Base-by-base conservation (phyloP, 1,140 invertebrate species). In the Drosophila tristis region DNA sequence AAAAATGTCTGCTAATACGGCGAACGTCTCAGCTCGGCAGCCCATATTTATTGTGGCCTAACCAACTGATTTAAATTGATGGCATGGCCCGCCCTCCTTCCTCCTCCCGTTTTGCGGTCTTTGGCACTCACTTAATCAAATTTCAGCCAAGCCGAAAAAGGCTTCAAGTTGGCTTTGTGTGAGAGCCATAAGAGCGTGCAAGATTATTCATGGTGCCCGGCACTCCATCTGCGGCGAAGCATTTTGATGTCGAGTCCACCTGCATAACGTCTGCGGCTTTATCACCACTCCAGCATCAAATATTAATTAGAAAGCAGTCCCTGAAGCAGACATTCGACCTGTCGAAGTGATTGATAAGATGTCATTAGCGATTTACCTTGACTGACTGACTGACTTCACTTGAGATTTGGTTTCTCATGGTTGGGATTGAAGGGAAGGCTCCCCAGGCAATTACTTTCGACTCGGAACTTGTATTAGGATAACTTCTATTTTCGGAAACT, bases 51-150 rank as follows among this genome's bases (percentile, higher is more conserved):
- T 86, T 78, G 82, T 72, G 66, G 61, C 45, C 54, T 61, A 65
- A 82, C 68, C 62, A 71, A 78, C 74, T 86, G 82, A 86, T 86
- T 82, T 79, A 82, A 86, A 86, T 86, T 87, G 74, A 86, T 86
- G 82, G 74, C 74, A 9, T 11, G 2, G 31, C 68, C 45, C 78
- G 81, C 65, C 23, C 25, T 35, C 51, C 48, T 9, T 3, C 11
- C 35, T 29, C 57, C 29, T 7, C 35, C 35, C 42, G 9, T 16
- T 26, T 15, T 53, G 26, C 47, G 55, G 57, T 60, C 64, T 13
- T 39, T 82, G 64, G 48, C 78, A 78, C 82, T 81, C 84, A 87
- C 78, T 86, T 87, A 86, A 86, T 86, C 82, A 86, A 87, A 86
- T 79, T 87, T 87, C 61, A 80, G 57, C 53, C 66, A 78, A 64